A percentile compares a stretch with the other conserved stretches of the same genome.
Conservation (phyloP, 2,797 vertebrate species). For the Cryptoblepharus egeriae region DNA sequence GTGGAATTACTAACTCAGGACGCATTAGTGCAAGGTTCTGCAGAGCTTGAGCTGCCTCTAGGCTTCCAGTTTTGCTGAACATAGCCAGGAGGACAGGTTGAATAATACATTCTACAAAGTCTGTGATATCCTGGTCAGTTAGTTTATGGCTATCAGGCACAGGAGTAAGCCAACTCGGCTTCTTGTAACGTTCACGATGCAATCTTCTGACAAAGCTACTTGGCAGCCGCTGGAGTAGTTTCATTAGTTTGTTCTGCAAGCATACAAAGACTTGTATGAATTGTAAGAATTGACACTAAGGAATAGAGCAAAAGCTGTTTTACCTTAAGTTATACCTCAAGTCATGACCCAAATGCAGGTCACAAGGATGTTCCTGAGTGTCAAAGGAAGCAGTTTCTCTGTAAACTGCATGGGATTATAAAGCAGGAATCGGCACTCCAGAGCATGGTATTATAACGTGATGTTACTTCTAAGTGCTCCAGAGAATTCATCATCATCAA, state of each 20-base stretch:
- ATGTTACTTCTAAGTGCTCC: too few relatives aligned
- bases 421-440: too few relatives aligned
- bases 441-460: too few relatives aligned
- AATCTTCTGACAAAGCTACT: constrained; percentile 90
- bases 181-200: constrained; percentile 93
- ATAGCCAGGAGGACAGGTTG: constrained; percentile 96
- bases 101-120: constrained; percentile 95
- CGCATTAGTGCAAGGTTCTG: constrained; percentile 97
- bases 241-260: constrained; percentile 96
- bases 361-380: too few relatives aligned
- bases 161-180: constrained; percentile 90
- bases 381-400: too few relatives aligned
- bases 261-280: too few relatives aligned
- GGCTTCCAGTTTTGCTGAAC: constrained; percentile 98
- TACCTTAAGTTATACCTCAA: too few relatives aligned
- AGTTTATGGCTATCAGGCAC: constrained; percentile 94
- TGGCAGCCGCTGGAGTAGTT: constrained; percentile 92
- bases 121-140: constrained; percentile 93
- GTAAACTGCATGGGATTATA: too few relatives aligned
- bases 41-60: constrained; percentile 95
- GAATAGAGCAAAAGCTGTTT: not conserved
- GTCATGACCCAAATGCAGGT: too few relatives aligned
- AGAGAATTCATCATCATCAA: too few relatives aligned
- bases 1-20: constrained; percentile 95
- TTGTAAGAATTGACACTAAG: not conserved